Conservation (phyloP, 2,113 vertebrate genomes). For the Hippopotamus amphibius region DNA sequence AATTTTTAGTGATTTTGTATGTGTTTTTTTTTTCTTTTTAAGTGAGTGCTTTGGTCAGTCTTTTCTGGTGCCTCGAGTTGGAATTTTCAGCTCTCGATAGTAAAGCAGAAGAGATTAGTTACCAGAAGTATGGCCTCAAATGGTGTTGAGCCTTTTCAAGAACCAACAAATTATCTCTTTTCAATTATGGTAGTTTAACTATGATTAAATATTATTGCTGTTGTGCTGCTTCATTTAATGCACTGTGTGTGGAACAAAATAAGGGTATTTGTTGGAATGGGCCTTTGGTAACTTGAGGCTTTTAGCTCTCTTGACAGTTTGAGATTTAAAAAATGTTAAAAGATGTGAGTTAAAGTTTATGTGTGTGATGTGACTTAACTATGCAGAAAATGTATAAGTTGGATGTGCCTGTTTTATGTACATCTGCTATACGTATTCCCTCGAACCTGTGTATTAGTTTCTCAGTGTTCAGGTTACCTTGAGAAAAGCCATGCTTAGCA, state of each 20-base stretch:
- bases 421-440: slow-evolving; percentile 39
- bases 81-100: slow-evolving; percentile 79
- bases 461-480: slow-evolving; percentile 50
- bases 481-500: slow-evolving; percentile 62
- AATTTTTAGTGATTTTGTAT: neutral
- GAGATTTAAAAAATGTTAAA: slow-evolving; percentile 52
- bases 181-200: slow-evolving; percentile 30
- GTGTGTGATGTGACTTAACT: slow-evolving; percentile 61
- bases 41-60: slow-evolving; percentile 63
- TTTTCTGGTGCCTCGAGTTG: slow-evolving; percentile 72
- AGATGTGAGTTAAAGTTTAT: slow-evolving; percentile 46
- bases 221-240: slow-evolving; percentile 73
- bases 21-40: neutral
- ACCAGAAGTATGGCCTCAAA: slow-evolving; percentile 35
- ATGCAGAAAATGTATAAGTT: slow-evolving; percentile 63
- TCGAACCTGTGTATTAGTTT: neutral
- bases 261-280: slow-evolving; percentile 60
- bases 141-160: slow-evolving; percentile 47
- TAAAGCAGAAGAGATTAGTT: slow-evolving; percentile 80
- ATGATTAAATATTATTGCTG: slow-evolving; percentile 52
- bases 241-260: slow-evolving; percentile 79
- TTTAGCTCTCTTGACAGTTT: slow-evolving; percentile 66
- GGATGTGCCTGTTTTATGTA: slow-evolving; percentile 59
- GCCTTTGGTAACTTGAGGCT: slow-evolving; percentile 71
- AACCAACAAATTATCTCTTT: slow-evolving; percentile 39